Evolutionary conservation across 2,888 invertebrate species (phyloP), one percentile per base, ranked within the genome.

Genomic region (Smittia sp.): DNA sequence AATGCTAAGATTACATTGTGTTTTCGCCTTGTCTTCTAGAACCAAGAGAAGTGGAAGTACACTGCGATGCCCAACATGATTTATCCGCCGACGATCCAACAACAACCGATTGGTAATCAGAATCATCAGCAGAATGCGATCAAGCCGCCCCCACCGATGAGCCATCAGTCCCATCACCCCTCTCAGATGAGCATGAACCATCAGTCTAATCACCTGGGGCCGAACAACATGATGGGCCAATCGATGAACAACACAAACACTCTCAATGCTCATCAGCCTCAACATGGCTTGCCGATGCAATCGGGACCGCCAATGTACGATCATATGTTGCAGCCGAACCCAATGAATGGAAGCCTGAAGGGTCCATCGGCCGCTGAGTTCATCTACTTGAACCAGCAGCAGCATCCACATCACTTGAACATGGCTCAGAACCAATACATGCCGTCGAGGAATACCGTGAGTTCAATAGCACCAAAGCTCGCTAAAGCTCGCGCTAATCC

Each of bases 31-130:
- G 9, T 32, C 9, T 87, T 89, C 74, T 85, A 92, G 91, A 91
- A 88, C 83, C 91, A 90, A 82, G 92, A 92, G 84, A 93, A 92
- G 85, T 93, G 92, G 92, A 92, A 92, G 81, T 91, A 90, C 83
- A 86, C 90, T 80, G 84, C 88, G 79, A 58, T 58, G 58, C 58
- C 22, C 15, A 46, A 46, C 46, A 46, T 46, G 46, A 68, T 68
- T 22, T 69, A 69, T 69, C 69, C 41, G 27, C 69, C 79, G 75
- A 80, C 81, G 76, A 80, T 81, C 74, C 80, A 81, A 76, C 89
- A 87, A 81, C 87, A 83, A 79, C 52, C 54, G 18, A 41, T 54
- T 54, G 54, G 69, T n/a, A 69, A 52, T 27, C 86, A 85, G 76
- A 84, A 80, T 58, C 80, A 79, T 58, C 82, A 83, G 84, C 79